Percentiles rank a stretch among this genome's conserved stretches.
phyloP scores from a whole-genome alignment of 2,888 invertebrate genomes.

The Ethmia dodecea region DNA sequence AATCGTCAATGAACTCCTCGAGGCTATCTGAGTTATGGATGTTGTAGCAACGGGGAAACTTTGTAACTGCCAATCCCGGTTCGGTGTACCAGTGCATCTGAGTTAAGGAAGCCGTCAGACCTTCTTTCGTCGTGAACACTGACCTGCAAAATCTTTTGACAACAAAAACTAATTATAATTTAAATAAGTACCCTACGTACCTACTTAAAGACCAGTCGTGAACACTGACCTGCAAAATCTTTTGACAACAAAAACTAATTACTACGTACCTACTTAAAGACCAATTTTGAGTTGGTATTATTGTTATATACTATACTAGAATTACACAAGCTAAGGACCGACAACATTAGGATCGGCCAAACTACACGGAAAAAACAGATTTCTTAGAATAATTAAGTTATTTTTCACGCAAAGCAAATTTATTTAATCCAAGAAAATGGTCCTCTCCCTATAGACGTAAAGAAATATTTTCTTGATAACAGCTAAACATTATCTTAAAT shows the following conservation, averaged over 20 bases:
- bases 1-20: constrained; percentile 91
- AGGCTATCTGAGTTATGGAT: constrained; percentile 89
- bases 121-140: constrained; percentile 95
- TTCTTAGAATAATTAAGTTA: no score
- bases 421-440: no score
- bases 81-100: constrained; percentile 93
- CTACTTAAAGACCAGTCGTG: constrained; percentile 78
- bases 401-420: no score
- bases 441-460: no score
- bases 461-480: no score
- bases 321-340: no score
- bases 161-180: background rate
- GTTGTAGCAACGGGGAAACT: constrained; percentile 92
- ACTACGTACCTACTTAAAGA: background rate
- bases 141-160: constrained; percentile 89
- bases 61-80: constrained; percentile 86
- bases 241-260: constrained; percentile 49
- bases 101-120: constrained; percentile 85
- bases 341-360: no score
- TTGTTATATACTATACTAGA: no score
- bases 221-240: constrained; percentile 92
- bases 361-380: no score
- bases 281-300: no score
- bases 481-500: no score
- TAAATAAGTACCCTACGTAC: background rate